Base-by-base conservation (phyloP, 2,797 vertebrate species). In the Phyllotis vaccarum region DNA sequence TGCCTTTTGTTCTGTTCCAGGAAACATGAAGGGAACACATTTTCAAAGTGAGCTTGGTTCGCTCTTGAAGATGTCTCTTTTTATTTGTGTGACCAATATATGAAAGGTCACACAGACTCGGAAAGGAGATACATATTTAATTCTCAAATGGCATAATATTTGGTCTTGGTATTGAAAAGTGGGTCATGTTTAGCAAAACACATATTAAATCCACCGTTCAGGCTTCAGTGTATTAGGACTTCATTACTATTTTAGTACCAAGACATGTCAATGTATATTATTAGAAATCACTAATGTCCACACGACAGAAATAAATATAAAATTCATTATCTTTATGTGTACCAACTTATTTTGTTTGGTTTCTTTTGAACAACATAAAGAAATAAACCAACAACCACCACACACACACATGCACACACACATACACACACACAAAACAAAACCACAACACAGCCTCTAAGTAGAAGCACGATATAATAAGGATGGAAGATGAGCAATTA, bases 1-100 rank as follows among this genome's bases (percentile, higher is more conserved):
- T 97, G 92, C 58, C 90, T 95, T 97, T 97, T 95, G 96, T 96
- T 96, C 86, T 85, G 88, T 96, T 96, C 90, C 96, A 97, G 95
- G 90, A 95, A 93, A 97, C 56, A 21, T 5, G 79, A 60, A 62
- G 82, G 87, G 90, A 92, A 81, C 92, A 93, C 86, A 95, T 85
- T 94, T 96, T 86, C 79, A 86, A 81, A 70, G 52, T 68, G 62
- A 89, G 62, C 40, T 4, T 54, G 46, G 60, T 72, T 37, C 22
- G 76, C 79, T 90, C 81, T 80, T 72, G n/a, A 86, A 89, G 82
- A 86, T 43, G 54, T 94, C 43, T 91, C 56, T 91, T 87, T 92
- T 76, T 86, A 89, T 87, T 87, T 94, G 13, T 83, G 37, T 64
- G 66, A 74, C 46, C 74, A 62, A n/a, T n/a, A 83, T 19, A 76